A percentile compares a stretch with the other conserved stretches of the same genome.
phyloP scores from a whole-genome alignment of 2,888 invertebrate genomes.

The Drosophila fulvimacula region DNA sequence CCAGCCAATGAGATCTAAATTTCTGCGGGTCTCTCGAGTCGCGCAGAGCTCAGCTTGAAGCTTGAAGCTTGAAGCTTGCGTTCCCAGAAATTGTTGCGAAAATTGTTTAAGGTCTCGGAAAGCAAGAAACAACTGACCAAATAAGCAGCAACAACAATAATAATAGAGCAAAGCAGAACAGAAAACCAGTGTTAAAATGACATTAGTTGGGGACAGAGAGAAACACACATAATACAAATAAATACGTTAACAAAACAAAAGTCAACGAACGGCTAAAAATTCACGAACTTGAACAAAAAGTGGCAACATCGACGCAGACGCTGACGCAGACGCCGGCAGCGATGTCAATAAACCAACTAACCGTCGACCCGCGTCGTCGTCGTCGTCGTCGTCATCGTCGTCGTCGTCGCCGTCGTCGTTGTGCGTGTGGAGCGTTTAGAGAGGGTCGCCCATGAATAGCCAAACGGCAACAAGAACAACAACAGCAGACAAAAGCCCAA shows the following conservation, averaged over 20 bases:
- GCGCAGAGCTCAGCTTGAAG: constrained; percentile 14
- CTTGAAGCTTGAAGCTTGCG: too few species aligned
- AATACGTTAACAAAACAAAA: constrained; percentile 66
- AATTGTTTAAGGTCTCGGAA: constrained; percentile 26
- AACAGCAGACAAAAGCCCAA: constrained; percentile 31
- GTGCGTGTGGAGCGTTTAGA: constrained; percentile 42
- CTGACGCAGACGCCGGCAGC: constrained; percentile 41
- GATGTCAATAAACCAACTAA: constrained; percentile 79
- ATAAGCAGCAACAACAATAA: constrained; percentile 3
- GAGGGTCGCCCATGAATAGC: constrained; percentile 59
- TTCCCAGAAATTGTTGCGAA: constrained; percentile 57
- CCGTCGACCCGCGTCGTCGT: constrained; percentile 45
- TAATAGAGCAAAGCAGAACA: constrained; percentile 49
- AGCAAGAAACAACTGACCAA: constrained; percentile 17
- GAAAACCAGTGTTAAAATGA: constrained; percentile 58
- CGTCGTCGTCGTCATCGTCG: constrained; percentile 5
- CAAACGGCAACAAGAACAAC: constrained; percentile 31
- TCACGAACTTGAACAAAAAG: constrained; percentile 76
- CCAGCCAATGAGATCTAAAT: constrained; percentile 31
- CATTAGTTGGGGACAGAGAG: constrained; percentile 62
- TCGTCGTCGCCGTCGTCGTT: constrained; percentile 11
- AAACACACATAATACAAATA: constrained; percentile 46
- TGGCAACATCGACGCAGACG: constrained; percentile 39
- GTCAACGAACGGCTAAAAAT: constrained; percentile 80
- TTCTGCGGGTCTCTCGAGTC: constrained; percentile 33